Evolutionary conservation across 2,113 vertebrate genomes (phyloP).

Genomic region (Bubalus kerabau): DNA sequence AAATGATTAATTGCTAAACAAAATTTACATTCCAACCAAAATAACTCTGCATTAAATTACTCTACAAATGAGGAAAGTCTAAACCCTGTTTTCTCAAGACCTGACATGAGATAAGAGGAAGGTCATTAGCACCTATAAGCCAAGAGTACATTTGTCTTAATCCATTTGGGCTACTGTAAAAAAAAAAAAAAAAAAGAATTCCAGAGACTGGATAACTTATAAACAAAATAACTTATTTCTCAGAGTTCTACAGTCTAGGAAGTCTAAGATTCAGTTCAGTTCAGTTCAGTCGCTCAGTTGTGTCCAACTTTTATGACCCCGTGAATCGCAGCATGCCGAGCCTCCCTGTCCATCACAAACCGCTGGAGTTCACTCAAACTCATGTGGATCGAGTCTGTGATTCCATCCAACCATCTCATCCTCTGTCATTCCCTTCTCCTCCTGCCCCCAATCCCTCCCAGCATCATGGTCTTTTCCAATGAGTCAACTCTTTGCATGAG

Average conservation of each 20-base stretch:
- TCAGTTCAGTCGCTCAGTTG: no score
- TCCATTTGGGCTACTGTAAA: not conserved
- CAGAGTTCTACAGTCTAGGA: not conserved
- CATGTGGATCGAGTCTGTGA: no score
- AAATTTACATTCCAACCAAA: not conserved
- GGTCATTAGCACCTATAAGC: not conserved
- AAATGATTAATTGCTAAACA: constrained; percentile 11
- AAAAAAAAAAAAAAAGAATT: not conserved
- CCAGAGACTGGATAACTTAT: not conserved
- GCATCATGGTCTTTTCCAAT: no score
- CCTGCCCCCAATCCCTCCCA: no score
- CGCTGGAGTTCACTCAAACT: no score
- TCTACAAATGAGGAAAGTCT: not conserved
- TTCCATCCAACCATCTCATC: no score
- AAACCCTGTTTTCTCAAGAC: not conserved
- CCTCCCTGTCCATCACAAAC: no score
- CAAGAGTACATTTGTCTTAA: not conserved
- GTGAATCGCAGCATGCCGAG: no score
- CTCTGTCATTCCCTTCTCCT: no score
- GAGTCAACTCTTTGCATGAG: no score
- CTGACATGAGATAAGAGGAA: not conserved
- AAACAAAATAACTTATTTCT: not conserved
- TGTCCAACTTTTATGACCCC: no score
- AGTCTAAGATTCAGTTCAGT: not conserved
- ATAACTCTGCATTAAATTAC: not conserved